Conservation (phyloP, 2,113 vertebrate genomes). For the Pyrgilauda ruficollis region DNA sequence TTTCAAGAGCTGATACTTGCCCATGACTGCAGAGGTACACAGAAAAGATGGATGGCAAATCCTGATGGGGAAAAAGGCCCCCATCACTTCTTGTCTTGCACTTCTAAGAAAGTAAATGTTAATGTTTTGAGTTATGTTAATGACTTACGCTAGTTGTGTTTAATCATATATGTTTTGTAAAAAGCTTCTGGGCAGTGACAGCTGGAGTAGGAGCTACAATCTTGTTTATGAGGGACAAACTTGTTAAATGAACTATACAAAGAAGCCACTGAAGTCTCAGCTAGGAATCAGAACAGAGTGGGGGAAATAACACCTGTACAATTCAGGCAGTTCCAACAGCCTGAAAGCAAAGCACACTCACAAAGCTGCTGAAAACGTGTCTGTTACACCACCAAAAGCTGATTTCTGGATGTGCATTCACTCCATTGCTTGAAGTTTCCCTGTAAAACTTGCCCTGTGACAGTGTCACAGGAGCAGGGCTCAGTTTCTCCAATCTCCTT, state of each 20-base stretch:
- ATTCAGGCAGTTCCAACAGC: background rate
- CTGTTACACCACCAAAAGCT: background rate
- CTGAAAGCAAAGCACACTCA: background rate
- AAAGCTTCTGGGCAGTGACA: background rate
- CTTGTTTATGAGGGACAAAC: background rate
- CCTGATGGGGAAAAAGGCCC: background rate
- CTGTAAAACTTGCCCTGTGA: background rate
- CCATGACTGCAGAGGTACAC: background rate
- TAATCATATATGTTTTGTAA: background rate
- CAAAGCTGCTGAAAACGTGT: background rate
- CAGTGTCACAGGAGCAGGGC: background rate
- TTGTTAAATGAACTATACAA: background rate
- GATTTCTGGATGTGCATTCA: background rate
- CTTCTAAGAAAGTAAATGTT: background rate
- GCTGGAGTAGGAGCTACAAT: background rate
- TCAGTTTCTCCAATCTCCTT: background rate
- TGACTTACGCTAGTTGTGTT: background rate
- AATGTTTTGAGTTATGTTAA: background rate
- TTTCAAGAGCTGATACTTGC: background rate
- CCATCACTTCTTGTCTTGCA: background rate
- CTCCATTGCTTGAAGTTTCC: background rate
- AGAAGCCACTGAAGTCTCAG: background rate
- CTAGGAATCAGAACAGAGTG: background rate
- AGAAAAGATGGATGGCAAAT: slow-evolving; percentile 12
- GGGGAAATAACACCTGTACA: background rate